Base-by-base conservation (phyloP, 2,113 vertebrate genomes). In the Struthidea cinerea region DNA sequence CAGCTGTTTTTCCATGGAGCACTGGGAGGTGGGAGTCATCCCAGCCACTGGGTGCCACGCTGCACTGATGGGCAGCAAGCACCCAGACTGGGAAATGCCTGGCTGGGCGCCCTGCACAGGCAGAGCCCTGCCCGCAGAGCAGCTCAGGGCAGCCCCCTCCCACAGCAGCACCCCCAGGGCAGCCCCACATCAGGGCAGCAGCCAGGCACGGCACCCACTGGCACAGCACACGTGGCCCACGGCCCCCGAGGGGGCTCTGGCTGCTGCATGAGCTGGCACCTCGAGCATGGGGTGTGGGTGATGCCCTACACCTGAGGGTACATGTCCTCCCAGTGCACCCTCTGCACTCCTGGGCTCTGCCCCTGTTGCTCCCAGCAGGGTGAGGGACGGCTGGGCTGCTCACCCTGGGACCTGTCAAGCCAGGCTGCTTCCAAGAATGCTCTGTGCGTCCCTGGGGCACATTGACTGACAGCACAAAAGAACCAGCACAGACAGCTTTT, bases 1-100 rank as follows among this genome's bases (percentile, higher is more conserved):
- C 3, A 1, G 19, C 9, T 84, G 60, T 9, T 59, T 53, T 68
- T 75, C 44, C 11, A 1, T 1, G 3, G 9, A 12, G 28, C 8
- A 2, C 67, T 32, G 61, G 10, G n/a, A 56, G 56, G n/a, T 11
- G 24, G 19, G 37, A 60, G 4, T 42, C 23, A 41, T 28, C 59
- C 56, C 1, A 0, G 6, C 5, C 3, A 0, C 28, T 1, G 15
- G 2, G 1, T 52, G 37, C 60, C 3, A 2, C 7, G 1, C 26
- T 27, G 37, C n/a, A 44, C 37, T 55, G 21, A 0, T 0, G 2
- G 52, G n/a, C 65, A 53, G 46, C 63, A 28, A 77, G n/a, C 16
- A 1, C 23, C 33, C 33, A 7, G n/a, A 23, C 32, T 2, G 19
- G 42, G 41, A 42, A 47, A 20, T 1, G 1, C 64, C 69, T 27